These are phyloP conservation scores for Drosophila rellima DNA, from an alignment of 2,888 invertebrate species.

Conservation along the genomic window DNA sequence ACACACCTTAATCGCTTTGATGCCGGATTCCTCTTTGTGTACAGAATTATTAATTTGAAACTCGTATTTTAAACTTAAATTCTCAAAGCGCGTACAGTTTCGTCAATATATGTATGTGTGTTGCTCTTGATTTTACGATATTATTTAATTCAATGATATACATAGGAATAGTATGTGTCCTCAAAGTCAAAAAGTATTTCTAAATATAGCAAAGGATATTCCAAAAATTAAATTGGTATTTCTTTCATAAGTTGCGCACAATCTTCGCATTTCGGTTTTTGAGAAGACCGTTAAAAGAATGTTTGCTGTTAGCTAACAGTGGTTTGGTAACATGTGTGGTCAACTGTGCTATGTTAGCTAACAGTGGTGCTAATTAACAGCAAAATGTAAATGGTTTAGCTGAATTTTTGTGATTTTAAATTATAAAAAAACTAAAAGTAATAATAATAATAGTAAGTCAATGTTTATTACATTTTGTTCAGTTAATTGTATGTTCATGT, in stretches of 20 bases:
- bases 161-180: slow-evolving; percentile 14
- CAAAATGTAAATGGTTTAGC: slow-evolving; percentile 24
- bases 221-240: slow-evolving; percentile 9
- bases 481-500: slow-evolving; percentile 19
- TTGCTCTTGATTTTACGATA: slow-evolving; percentile 42
- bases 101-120: slow-evolving; percentile 43
- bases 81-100: slow-evolving; percentile 52
- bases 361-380: slow-evolving; percentile 49
- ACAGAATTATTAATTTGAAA: slow-evolving; percentile 43
- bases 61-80: slow-evolving; percentile 43
- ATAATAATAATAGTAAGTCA: slow-evolving; percentile 26
- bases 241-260: slow-evolving; percentile 6
- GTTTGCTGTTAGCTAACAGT: slow-evolving; percentile 40
- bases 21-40: slow-evolving; percentile 41
- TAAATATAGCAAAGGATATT: slow-evolving; percentile 17
- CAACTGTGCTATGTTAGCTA: slow-evolving; percentile 36
- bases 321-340: slow-evolving; percentile 61
- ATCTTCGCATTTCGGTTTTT: background rate
- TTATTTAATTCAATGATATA: slow-evolving; percentile 40
- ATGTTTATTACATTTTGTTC: slow-evolving; percentile 31
- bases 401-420: slow-evolving; percentile 16
- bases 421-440: slow-evolving; percentile 22
- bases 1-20: slow-evolving; percentile 26
- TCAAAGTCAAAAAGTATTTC: slow-evolving; percentile 25
- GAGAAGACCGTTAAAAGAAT: slow-evolving; percentile 16